Evolutionary conservation across 2,888 invertebrate species (phyloP), one percentile per base, ranked within the genome.

Genomic region (Apotomis turbidana): DNA sequence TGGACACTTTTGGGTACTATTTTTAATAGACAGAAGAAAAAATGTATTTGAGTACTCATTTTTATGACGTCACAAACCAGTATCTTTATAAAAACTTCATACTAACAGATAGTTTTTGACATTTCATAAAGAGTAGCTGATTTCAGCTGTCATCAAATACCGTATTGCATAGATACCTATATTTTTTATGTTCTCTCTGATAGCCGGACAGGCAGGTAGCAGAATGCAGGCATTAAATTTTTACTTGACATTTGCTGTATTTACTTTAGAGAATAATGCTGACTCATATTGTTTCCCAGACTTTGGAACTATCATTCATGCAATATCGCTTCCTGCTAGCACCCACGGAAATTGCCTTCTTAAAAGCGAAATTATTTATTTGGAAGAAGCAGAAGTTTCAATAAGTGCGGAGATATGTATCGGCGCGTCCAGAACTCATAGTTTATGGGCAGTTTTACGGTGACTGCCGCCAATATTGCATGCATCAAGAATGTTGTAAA

Each of bases 371-470:
- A 75, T 67, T 74, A 74, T 75, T 79, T 80, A 81, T 76, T 76
- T 78, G 60, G 76, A 77, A 78, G 81, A 82, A 82, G 80, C 81
- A 78, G 78, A 79, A 84, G 83, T 88, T 87, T 87, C 87, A 86
- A 88, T 88, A 89, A 88, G 82, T 85, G 78, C 77, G 78, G 76
- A 81, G 85, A 85, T 87, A 83, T 83, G 85, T 85, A 86, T 85
- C 84, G 79, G 76, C 46, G 76, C 73, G 78, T 74, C 75, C 76
- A 74, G 64, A 57, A 27, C 55, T 44, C 46, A 81, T 85, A 83
- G 85, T 91, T 92, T 92, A 91, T 91, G 89, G 90, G 84, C 86
- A 86, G 89, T 90, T 91, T 90, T 89, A 91, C 83, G 87, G 82
- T 82, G 77, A 70, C 77, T 75, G 78, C 76, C 77, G 76, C 81